Base-by-base conservation (phyloP, 2,888 invertebrate genomes). In the Cordilura impudica region DNA sequence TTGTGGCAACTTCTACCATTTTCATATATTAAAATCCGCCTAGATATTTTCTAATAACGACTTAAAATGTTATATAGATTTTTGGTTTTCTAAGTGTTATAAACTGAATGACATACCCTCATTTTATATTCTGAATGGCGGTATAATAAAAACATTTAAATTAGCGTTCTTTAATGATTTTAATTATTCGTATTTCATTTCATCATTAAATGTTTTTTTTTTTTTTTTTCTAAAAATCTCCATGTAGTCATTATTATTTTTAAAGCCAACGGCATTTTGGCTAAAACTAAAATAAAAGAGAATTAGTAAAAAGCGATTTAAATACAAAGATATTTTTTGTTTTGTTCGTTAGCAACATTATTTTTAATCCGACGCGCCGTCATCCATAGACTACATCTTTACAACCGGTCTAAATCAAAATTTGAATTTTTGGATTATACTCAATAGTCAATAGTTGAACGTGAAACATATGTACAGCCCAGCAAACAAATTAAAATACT, bases 381-480 rank as follows among this genome's bases (percentile, higher is more conserved):
- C 29, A 56, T 65, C 65, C 16, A 69, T 58, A 39, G n/a, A 31
- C 19, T 19, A 21, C 5, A 66, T 43, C 60, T 47, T 54, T 49
- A 61, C 61, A 74, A 63, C 61, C 61, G 61, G 60, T 74, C 53
- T 26, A 67, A 67, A 63, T 58, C 10, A 18, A 51, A 51, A 21
- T 21, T 12, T 51, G 21, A 51, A n/a, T 51, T 51, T 51, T 23
- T 39, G 12, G 12, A 26, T 26, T 26, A 3, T 4, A 26, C 26
- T 26, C 3, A 26, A 26, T 26, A 26, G 3, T 26, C 26, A 26
- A 4, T n/a, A n/a, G n/a, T 4, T 12, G 12, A 39, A n/a, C n/a
- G 35, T 39, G 4, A 39, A 39, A 39, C 12, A 39, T 39, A n/a
- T 39, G 35, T 39, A n/a, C n/a, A n/a, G 12, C 35, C n/a, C 12